phyloP scores from a whole-genome alignment of 1,140 invertebrate species.

The Drosophila bocki region DNA sequence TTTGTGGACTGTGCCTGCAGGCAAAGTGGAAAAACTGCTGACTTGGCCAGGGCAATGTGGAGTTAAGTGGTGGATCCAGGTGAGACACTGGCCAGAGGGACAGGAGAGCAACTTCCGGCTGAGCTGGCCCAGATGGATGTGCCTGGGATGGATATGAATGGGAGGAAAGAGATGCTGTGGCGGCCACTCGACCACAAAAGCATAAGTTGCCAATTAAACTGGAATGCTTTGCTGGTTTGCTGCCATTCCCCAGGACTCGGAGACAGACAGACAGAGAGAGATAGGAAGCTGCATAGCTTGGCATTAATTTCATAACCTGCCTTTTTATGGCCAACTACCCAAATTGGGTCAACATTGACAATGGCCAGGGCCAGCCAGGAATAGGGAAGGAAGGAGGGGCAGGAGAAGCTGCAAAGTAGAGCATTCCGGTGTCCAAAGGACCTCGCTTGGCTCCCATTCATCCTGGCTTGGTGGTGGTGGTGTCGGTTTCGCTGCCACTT shows the following conservation, averaged over 20 bases:
- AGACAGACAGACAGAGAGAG: neutral
- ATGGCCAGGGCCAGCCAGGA: conserved; percentile 50
- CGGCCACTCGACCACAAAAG: conserved; percentile 75
- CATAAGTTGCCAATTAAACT: conserved; percentile 84
- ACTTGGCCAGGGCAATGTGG: conserved; percentile 36
- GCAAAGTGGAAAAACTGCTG: conserved; percentile 50
- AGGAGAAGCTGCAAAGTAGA: conserved; percentile 6
- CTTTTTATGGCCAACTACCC: conserved; percentile 78
- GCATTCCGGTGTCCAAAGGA: conserved; percentile 48
- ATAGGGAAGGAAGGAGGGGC: neutral
- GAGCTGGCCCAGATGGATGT: conserved; percentile 43
- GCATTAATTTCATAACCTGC: conserved; percentile 82
- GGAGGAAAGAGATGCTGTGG: conserved; percentile 18
- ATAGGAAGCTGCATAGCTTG: conserved; percentile 32
- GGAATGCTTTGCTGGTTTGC: conserved; percentile 72
- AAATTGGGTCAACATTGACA: conserved; percentile 84
- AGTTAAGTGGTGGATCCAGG: neutral
- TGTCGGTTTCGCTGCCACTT: conserved; percentile 73
- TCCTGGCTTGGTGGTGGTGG: conserved; percentile 50
- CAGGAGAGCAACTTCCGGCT: conserved; percentile 45
- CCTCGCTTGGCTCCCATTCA: conserved; percentile 63
- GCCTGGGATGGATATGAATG: conserved; percentile 37
- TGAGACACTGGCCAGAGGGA: conserved; percentile 49
- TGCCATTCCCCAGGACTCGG: conserved; percentile 14
- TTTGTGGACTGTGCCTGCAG: conserved; percentile 14